Base-by-base conservation (phyloP, 30 jellyfish, hydroid and myxozoan species). In the Hydra vulgaris region DNA sequence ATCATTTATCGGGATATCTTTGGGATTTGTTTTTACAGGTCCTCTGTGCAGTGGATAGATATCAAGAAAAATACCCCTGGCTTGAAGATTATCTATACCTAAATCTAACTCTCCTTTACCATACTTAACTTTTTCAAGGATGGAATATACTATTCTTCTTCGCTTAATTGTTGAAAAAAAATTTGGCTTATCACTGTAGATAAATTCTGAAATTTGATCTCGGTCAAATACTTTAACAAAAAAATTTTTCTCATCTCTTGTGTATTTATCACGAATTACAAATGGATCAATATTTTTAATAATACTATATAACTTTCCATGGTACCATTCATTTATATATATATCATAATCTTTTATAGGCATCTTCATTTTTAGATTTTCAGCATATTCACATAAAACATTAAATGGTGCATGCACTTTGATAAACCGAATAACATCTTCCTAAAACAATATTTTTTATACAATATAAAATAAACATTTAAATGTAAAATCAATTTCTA, bases 11-110 rank as follows among this genome's bases (percentile, higher is more conserved):
- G 96, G 95, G 4, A 79, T 78, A 23, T 56, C 84, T 18, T 77
- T 79, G 18, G 71, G 25, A 27, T 72, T 77, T 18, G 81, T 89
- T 18, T 78, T 82, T 1, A 70, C 84, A 0, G 75, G 87, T 54
- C 99, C 99, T 53, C 86, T 95, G 73, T 94, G 99, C 55, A 94
- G 87, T 1, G 99, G 94, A 84, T 86, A 94, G 66, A 82, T 95
- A 15, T 90, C 99, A 18, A 74, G 22, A 81, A 94, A 74, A 5
- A 77, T 84, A 20, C 96, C 96, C 0, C 80, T 77, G 66, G 88
- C 94, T 23, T 78, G 84, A 81, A 94, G 76, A 54, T 77, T 18
- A 27, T 73, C 86, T 5, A 87, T 84, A 23, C 98, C 98, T 54
- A 92, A 71, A 23, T 92, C 96, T 7, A 92, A 87, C 17, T 76